Evolutionary conservation across 2,113 vertebrate genomes (phyloP).

Genomic region (Epinephelus moara): DNA sequence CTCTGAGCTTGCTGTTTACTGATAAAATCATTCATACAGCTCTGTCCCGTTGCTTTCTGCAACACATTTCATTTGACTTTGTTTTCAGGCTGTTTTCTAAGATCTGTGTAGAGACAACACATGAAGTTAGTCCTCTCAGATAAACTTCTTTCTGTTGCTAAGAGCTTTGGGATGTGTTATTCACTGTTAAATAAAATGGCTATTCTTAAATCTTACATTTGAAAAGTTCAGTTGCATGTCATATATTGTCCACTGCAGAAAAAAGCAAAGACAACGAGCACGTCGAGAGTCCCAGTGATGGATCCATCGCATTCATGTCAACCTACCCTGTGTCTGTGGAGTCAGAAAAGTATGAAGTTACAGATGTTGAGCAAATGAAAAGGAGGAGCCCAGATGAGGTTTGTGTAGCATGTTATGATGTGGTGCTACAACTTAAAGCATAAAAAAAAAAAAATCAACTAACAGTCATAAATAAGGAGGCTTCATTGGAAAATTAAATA

Average conservation of each 20-base stretch:
- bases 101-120: neutral
- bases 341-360: conserved; percentile 81
- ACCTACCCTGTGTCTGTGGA: conserved; percentile 79
- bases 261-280: conserved; percentile 87
- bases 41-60: neutral
- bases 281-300: conserved; percentile 84
- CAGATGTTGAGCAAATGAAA: conserved; percentile 69
- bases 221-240: neutral
- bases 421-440: neutral
- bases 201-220: neutral
- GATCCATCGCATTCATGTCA: conserved; percentile 74
- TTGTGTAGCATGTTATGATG: conserved; percentile 14
- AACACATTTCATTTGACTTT: neutral
- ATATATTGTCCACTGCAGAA: conserved; percentile 64
- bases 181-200: neutral
- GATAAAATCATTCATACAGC: neutral
- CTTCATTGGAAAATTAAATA: neutral
- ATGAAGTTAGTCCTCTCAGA: neutral
- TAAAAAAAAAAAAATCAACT: neutral
- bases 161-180: no score
- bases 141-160: no score
- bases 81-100: neutral
- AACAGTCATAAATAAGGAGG: neutral
- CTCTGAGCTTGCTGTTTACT: neutral
- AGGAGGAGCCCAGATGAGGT: conserved; percentile 80